These are phyloP conservation scores for Epinephelus awoara DNA, from an alignment of 2,797 vertebrate species.

Conservation along the genomic window DNA sequence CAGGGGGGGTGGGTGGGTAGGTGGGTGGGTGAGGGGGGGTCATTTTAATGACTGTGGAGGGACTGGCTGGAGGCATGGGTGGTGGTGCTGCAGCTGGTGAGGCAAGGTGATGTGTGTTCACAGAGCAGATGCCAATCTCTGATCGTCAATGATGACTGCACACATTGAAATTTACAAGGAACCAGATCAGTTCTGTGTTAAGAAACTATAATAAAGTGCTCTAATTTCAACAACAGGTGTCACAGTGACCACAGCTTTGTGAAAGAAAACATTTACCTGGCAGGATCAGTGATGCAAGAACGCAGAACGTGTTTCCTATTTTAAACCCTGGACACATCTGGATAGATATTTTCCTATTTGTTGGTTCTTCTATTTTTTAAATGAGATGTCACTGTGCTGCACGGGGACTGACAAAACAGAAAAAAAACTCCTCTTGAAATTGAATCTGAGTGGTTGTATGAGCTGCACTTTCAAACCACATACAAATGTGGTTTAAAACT, in stretches of 20 bases:
- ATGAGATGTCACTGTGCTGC: constrained; percentile 10
- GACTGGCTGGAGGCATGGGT: constrained; percentile 80
- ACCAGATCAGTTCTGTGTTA: neutral
- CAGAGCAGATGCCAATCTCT: constrained; percentile 36
- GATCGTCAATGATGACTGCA: constrained; percentile 7
- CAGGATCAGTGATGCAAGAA: constrained; percentile 11
- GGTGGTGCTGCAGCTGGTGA: constrained; percentile 66
- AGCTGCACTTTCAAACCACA: constrained; percentile 43
- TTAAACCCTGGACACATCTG: neutral
- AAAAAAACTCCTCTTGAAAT: constrained; percentile 34
- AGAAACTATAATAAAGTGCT: no score
- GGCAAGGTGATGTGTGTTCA: constrained; percentile 41
- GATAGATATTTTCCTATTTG: constrained; percentile 14
- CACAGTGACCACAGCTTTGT: neutral
- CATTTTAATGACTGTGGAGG: constrained; percentile 72
- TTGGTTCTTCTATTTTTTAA: constrained; percentile 21
- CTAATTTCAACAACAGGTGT: constrained; percentile 1
- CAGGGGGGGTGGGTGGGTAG: constrained; percentile 3
- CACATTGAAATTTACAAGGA: constrained; percentile 9
- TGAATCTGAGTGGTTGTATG: constrained; percentile 34
- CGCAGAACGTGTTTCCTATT: neutral
- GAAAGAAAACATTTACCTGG: neutral
- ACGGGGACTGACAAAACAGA: neutral
- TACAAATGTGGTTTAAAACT: constrained; percentile 56
- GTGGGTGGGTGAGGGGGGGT: constrained; percentile 25